Conservation (phyloP, 2,888 invertebrate genomes). For the Caenorhabditis sp. region DNA sequence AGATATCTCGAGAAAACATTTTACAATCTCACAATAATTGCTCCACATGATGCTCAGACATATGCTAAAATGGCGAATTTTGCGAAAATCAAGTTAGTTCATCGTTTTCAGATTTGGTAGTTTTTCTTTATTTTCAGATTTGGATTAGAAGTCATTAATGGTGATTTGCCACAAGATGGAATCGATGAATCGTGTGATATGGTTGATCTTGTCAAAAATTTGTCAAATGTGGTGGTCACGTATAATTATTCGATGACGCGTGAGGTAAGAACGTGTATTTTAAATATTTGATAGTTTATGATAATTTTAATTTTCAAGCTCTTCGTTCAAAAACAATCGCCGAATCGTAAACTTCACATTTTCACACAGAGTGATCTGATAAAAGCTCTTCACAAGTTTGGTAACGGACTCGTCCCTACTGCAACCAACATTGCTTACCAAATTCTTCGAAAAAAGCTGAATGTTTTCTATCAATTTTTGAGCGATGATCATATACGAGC, state of each 20-base stretch:
- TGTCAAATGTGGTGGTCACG: constrained; percentile 89
- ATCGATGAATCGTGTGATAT: constrained; percentile 96
- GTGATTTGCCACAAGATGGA: constrained; percentile 92
- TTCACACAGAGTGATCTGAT: constrained; percentile 93
- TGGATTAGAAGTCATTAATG: constrained; percentile 77
- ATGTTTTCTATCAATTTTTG: constrained; percentile 92
- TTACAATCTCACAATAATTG: constrained; percentile 95
- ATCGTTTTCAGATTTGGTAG: neutral
- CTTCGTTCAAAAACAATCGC: constrained; percentile 88
- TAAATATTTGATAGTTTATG: constrained; percentile 1
- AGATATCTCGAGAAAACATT: constrained; percentile 91
- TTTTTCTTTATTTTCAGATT: constrained; percentile 31
- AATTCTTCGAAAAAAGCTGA: constrained; percentile 89
- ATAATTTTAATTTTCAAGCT: constrained; percentile 73
- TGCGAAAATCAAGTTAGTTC: constrained; percentile 75
- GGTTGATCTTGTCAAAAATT: constrained; percentile 93
- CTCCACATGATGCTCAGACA: constrained; percentile 94
- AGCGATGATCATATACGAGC: constrained; percentile 98
- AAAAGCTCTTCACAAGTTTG: constrained; percentile 80
- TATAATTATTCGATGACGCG: constrained; percentile 85
- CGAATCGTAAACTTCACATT: constrained; percentile 91
- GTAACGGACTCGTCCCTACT: constrained; percentile 51
- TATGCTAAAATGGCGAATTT: constrained; percentile 95
- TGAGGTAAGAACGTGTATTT: constrained; percentile 40
- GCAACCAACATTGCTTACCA: constrained; percentile 77